phyloP scores from a whole-genome alignment of 2,888 invertebrate genomes.

The Monochamus alternatus region DNA sequence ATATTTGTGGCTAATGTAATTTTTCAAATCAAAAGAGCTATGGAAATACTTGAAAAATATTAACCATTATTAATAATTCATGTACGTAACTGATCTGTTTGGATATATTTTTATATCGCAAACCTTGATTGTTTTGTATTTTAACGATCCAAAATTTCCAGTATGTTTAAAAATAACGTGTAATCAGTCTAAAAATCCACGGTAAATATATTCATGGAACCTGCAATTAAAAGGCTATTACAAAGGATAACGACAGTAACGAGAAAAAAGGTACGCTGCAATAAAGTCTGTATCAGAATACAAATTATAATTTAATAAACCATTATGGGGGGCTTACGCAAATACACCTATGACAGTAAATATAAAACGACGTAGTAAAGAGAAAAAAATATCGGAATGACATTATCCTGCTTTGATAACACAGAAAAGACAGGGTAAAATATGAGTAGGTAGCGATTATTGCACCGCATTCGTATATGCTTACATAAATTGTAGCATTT shows the following conservation, averaged over 20 bases:
- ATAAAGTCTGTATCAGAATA: conserved; percentile 2
- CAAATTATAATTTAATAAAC: conserved; percentile 6
- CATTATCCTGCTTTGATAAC: neutral
- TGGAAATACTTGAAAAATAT: too few relatives aligned
- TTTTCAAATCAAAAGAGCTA: too few relatives aligned
- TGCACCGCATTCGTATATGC: too few relatives aligned
- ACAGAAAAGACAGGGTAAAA: too few relatives aligned
- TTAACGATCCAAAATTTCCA: too few relatives aligned
- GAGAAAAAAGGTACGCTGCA: conserved; percentile 1
- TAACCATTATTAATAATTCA: too few relatives aligned
- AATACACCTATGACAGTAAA: neutral
- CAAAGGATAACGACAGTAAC: conserved; percentile 3
- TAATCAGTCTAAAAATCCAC: neutral
- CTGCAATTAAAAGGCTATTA: conserved; percentile 10
- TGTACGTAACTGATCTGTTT: too few relatives aligned
- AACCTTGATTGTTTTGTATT: too few relatives aligned
- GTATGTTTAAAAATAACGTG: neutral
- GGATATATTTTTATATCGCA: too few relatives aligned
- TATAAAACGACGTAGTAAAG: neutral
- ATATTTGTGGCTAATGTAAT: too few relatives aligned
- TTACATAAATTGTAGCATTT: too few relatives aligned
- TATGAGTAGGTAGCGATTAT: too few relatives aligned
- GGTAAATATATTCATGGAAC: conserved; percentile 4
- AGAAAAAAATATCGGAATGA: neutral
- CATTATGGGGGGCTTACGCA: neutral